A percentile compares a stretch with the other conserved stretches of the same genome.
phyloP scores from a whole-genome alignment of 2,888 invertebrate species.

The Cheilosia grossa region DNA sequence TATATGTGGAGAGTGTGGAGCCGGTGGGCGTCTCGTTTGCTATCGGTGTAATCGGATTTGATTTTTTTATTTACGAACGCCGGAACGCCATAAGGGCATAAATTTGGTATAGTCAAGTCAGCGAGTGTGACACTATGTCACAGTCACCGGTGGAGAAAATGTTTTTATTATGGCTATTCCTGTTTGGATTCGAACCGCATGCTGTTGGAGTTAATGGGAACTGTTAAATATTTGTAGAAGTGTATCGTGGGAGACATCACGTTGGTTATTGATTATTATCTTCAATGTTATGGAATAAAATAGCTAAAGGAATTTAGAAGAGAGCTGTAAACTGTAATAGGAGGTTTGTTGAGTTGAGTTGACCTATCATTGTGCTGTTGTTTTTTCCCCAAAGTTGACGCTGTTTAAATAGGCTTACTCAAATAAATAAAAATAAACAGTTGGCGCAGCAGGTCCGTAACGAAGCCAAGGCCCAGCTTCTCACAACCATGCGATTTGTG shows the following conservation, averaged over 20 bases:
- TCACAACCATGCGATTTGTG: too few relatives aligned
- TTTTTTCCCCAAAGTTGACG: too few relatives aligned
- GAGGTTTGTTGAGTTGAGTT: too few relatives aligned
- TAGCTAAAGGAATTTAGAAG: background rate
- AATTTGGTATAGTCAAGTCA: conserved; percentile 23
- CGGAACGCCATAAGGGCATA: conserved; percentile 24
- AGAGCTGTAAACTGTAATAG: background rate
- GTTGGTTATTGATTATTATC: background rate
- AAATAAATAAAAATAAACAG: too few relatives aligned
- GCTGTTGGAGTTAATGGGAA: conserved; percentile 7
- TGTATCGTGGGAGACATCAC: background rate
- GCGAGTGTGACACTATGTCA: conserved; percentile 18
- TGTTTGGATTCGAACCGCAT: background rate
- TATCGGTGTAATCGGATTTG: conserved; percentile 67
- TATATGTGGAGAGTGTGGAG: background rate
- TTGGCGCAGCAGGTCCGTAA: too few relatives aligned
- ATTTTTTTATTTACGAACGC: conserved; percentile 43
- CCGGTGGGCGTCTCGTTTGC: conserved; percentile 66
- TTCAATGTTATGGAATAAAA: background rate
- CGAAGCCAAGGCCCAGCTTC: too few relatives aligned
- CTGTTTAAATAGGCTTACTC: too few relatives aligned
- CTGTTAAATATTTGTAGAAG: background rate
- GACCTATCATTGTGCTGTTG: too few relatives aligned
- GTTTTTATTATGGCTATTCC: conserved; percentile 1
- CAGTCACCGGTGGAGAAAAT: background rate